A percentile compares a stretch with the other conserved stretches of the same genome.
Conservation (phyloP, 2,113 vertebrate species). For the Thomomys bottae region DNA sequence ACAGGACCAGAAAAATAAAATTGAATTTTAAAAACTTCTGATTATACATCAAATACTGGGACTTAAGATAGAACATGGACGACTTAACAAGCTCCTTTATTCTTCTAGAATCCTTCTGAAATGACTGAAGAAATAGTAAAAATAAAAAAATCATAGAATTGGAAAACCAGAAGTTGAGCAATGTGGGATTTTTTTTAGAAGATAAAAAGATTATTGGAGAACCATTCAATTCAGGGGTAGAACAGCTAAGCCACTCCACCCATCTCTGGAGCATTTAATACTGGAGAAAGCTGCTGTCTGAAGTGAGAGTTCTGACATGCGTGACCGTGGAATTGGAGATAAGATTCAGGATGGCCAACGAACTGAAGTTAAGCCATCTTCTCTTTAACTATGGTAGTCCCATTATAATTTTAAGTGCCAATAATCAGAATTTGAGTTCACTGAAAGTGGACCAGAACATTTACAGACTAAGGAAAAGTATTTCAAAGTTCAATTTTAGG, state of each 20-base stretch:
- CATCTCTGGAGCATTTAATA: neutral
- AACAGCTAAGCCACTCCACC: neutral
- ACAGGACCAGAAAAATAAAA: neutral
- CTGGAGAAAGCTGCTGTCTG: neutral
- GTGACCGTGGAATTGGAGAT: neutral
- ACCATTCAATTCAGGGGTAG: neutral
- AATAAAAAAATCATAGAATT: neutral
- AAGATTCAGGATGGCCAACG: neutral
- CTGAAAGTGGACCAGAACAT: neutral
- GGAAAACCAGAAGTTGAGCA: slow-evolving; percentile 23
- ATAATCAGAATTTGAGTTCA: neutral
- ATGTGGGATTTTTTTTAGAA: slow-evolving; percentile 17
- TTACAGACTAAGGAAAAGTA: neutral
- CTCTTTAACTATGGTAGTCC: neutral
- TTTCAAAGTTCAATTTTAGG: neutral
- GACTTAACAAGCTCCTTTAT: slow-evolving; percentile 39
- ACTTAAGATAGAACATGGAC: neutral
- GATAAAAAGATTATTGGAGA: neutral
- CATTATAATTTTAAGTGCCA: neutral
- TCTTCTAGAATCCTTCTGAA: slow-evolving; percentile 31
- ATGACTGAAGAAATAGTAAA: slow-evolving; percentile 19
- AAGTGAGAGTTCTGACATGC: neutral
- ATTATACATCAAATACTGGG: neutral
- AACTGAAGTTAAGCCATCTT: neutral
- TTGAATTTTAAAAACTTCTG: neutral